Conservation (phyloP, 2,113 vertebrate species). For the Falcunculus frontatus region DNA sequence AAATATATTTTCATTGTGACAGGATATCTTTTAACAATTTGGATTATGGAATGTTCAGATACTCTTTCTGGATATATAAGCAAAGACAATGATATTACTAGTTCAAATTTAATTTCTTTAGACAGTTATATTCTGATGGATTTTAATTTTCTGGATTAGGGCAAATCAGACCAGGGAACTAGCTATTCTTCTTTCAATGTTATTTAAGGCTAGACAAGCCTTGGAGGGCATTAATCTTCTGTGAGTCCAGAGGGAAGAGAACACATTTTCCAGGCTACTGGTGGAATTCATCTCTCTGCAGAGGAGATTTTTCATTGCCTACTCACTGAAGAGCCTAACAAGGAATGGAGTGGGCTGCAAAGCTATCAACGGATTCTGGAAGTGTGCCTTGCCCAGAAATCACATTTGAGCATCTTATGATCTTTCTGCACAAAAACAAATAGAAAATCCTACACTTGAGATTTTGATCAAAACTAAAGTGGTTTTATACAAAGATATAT, state of each 20-base stretch:
- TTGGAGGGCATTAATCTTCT: slow-evolving; percentile 50
- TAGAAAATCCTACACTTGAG: neutral
- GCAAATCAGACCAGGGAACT: neutral
- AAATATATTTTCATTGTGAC: neutral
- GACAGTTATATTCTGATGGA: neutral
- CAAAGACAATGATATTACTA: neutral
- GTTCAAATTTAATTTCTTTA: neutral
- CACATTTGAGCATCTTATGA: slow-evolving; percentile 21
- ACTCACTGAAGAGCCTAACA: slow-evolving; percentile 40
- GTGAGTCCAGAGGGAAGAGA: slow-evolving; percentile 12
- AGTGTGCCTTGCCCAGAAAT: slow-evolving; percentile 22
- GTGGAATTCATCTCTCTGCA: slow-evolving; percentile 54
- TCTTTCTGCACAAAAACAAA: neutral
- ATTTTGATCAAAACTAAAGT: slow-evolving; percentile 12
- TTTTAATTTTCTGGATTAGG: neutral
- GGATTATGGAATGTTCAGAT: neutral
- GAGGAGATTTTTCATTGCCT: slow-evolving; percentile 57
- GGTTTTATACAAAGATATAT: neutral
- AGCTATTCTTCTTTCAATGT: neutral
- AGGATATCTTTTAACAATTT: neutral
- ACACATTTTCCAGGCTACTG: slow-evolving; percentile 53
- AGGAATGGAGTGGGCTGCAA: slow-evolving; percentile 21
- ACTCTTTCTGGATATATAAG: neutral
- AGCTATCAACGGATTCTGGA: slow-evolving; percentile 35
- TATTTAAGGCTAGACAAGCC: slow-evolving; percentile 41